phyloP scores from a whole-genome alignment of 1,140 invertebrate genomes.

The Apis dorsata region DNA sequence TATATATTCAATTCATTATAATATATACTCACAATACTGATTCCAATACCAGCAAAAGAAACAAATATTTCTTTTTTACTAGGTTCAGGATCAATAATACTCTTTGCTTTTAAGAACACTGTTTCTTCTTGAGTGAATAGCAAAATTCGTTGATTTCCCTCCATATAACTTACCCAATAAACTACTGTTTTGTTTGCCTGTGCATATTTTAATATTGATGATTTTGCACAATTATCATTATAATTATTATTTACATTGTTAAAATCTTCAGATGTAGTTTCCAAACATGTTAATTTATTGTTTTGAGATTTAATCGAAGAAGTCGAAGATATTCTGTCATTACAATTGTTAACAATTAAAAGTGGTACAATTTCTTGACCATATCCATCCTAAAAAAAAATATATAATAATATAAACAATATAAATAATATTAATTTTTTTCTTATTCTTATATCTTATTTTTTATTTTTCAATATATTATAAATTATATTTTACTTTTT shows the following conservation, averaged over 20 bases:
- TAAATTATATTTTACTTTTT: constrained; percentile 80
- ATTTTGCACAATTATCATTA: constrained; percentile 62
- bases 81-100: constrained; percentile 86
- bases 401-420: too few relatives aligned
- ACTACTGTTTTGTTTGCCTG: constrained; percentile 84
- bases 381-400: constrained; percentile 80
- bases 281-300: constrained; percentile 56
- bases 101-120: constrained; percentile 85
- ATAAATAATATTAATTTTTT: too few relatives aligned
- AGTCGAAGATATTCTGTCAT: not conserved
- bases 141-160: constrained; percentile 87
- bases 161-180: constrained; percentile 91
- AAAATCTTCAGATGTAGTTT: constrained; percentile 46
- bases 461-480: not conserved
- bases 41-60: constrained; percentile 85
- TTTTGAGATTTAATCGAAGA: constrained; percentile 23
- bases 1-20: not conserved
- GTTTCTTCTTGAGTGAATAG: constrained; percentile 91
- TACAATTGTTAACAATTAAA: constrained; percentile 81
- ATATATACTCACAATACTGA: constrained; percentile 81
- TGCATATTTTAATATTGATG: constrained; percentile 70
- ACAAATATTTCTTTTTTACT: constrained; percentile 86
- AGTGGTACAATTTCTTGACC: constrained; percentile 86
- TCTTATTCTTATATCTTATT: not conserved
- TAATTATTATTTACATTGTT: constrained; percentile 71